A percentile compares a stretch with the other conserved stretches of the same genome.
Evolutionary conservation across 2,797 vertebrate species (phyloP).

Genomic region (Petrocephalus schoutedeni): DNA sequence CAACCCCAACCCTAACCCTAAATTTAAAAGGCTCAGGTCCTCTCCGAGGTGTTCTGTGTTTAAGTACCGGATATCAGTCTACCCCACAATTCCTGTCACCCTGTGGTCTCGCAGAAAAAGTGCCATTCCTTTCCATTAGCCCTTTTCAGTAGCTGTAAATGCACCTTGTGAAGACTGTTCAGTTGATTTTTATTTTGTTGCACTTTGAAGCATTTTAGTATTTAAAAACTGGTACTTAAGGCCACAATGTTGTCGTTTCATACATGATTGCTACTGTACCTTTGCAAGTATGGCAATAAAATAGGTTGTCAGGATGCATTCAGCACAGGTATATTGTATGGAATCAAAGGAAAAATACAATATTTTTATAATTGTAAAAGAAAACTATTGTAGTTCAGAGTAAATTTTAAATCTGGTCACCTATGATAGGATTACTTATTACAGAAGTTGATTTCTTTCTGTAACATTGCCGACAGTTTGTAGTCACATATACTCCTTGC

Average conservation of each 20-base stretch:
- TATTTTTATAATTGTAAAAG: conserved; percentile 60
- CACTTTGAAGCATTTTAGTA: conserved; percentile 64
- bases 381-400: conserved; percentile 57
- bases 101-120: conserved; percentile 48
- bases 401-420: conserved; percentile 60
- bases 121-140: conserved; percentile 59
- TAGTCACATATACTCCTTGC: conserved; percentile 68
- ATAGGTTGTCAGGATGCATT: conserved; percentile 49
- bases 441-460: conserved; percentile 64
- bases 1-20: background rate
- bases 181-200: conserved; percentile 47
- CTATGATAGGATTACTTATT: conserved; percentile 58
- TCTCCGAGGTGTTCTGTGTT: background rate
- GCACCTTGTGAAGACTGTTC: conserved; percentile 52
- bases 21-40: background rate
- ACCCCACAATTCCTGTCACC: conserved; percentile 30
- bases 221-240: conserved; percentile 60
- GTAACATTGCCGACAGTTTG: conserved; percentile 70
- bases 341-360: conserved; percentile 54
- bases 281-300: conserved; percentile 55
- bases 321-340: conserved; percentile 49
- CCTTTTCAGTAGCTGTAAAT: conserved; percentile 54
- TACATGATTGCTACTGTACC: conserved; percentile 60
- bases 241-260: conserved; percentile 56
- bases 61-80: conserved; percentile 30